These are phyloP conservation scores for Dendroctonus ponderosae DNA, from an alignment of 1,140 invertebrate genomes.

Conservation along the genomic window DNA sequence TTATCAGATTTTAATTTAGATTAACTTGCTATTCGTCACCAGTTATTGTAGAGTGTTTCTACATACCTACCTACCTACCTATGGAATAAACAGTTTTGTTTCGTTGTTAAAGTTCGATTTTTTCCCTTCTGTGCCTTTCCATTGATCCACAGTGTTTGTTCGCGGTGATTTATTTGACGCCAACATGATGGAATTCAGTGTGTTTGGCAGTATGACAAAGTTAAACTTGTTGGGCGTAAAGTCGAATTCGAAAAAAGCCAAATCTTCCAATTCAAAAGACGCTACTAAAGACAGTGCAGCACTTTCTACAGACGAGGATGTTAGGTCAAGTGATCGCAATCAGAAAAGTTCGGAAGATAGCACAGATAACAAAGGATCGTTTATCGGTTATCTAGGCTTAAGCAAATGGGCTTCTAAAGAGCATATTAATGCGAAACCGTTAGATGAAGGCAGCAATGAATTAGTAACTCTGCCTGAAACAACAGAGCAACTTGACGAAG, in stretches of 20 bases:
- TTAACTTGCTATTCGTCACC: constrained; percentile 12
- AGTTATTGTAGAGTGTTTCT: not conserved
- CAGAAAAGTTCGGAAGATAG: not conserved
- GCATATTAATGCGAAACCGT: not conserved
- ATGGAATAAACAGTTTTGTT: constrained; percentile 7
- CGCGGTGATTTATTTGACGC: not conserved
- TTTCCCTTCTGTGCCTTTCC: not conserved
- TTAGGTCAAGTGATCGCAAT: not conserved
- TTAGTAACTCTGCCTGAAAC: not conserved
- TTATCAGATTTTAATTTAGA: constrained; percentile 19
- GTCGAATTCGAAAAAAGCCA: not conserved
- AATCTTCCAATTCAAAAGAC: not conserved
- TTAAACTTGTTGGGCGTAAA: constrained; percentile 17
- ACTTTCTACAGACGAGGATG: not conserved
- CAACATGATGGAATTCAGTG: constrained; percentile 24
- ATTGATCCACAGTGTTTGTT: too few relatives aligned
- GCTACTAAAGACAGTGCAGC: not conserved
- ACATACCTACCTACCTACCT: not conserved
- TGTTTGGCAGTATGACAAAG: constrained; percentile 23
- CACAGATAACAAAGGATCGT: not conserved
- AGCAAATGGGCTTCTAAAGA: not conserved
- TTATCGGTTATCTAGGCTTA: not conserved
- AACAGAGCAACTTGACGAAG: not conserved
- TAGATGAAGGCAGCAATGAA: not conserved
- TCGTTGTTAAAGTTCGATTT: constrained; percentile 1